Percentiles rank a stretch among this genome's conserved stretches.
These are phyloP conservation scores for Drosophila ananassae DNA, from an alignment of 1,140 invertebrate genomes.

Conservation along the genomic window DNA sequence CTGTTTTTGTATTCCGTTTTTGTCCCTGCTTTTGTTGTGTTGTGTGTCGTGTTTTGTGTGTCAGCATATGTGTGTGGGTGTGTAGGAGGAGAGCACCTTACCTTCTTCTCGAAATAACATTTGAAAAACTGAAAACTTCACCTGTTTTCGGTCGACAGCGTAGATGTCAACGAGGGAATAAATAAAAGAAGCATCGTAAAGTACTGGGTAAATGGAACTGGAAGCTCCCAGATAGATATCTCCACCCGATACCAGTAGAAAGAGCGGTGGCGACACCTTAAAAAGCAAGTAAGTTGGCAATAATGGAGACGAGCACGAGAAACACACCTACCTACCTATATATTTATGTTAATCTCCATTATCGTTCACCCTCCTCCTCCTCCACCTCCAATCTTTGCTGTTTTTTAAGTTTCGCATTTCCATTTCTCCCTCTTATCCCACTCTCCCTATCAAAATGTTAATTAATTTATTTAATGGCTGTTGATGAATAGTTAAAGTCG, in stretches of 20 bases:
- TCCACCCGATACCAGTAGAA: background rate
- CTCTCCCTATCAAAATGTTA: slow-evolving; percentile 20
- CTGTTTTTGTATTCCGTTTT: slow-evolving; percentile 7
- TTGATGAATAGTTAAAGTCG: slow-evolving; percentile 12
- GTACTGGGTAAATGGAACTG: background rate
- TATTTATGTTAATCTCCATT: slow-evolving; percentile 45
- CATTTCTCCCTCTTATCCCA: background rate
- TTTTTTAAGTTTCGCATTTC: slow-evolving; percentile 17
- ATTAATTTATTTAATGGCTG: slow-evolving; percentile 10
- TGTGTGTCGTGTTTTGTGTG: slow-evolving; percentile 26
- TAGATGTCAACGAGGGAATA: background rate
- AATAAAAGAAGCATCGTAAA: background rate
- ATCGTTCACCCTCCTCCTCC: background rate
- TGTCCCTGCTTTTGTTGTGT: slow-evolving; percentile 20
- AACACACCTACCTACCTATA: slow-evolving; percentile 26
- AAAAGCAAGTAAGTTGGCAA: slow-evolving; percentile 45
- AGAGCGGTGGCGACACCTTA: slow-evolving; percentile 34
- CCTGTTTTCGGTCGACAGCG: slow-evolving; percentile 8
- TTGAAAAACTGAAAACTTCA: slow-evolving; percentile 16
- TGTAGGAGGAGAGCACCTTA: slow-evolving; percentile 37
- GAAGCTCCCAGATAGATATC: slow-evolving; percentile 7
- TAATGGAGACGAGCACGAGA: slow-evolving; percentile 19
- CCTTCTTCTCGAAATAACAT: slow-evolving; percentile 11
- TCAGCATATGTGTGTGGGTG: slow-evolving; percentile 34
- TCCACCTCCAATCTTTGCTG: slow-evolving; percentile 5